Evolutionary conservation across 2,888 invertebrate species (phyloP).

Genomic region (Drosophila demipolita): DNA sequence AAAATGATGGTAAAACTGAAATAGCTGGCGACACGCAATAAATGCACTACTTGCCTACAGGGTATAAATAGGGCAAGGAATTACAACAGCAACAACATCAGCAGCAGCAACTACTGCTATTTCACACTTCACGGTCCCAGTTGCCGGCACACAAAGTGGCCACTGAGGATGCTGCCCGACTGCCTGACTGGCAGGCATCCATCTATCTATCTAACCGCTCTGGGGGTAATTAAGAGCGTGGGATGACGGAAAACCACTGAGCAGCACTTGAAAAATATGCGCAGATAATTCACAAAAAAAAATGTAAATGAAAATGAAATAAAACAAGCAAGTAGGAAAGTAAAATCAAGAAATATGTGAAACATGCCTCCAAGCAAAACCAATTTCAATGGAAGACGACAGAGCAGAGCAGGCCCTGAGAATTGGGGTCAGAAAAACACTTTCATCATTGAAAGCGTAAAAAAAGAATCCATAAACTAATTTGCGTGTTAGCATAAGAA

Average conservation of each 20-base stretch:
- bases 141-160: conserved; percentile 49
- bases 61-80: conserved; percentile 34
- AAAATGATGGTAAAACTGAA: background rate
- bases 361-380: conserved; percentile 60
- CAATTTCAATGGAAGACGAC: conserved; percentile 46
- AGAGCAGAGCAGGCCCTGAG: conserved; percentile 30
- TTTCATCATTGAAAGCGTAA: conserved; percentile 62
- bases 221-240: conserved; percentile 80
- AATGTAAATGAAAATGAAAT: conserved; percentile 10
- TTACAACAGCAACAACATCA: background rate
- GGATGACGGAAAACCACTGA: conserved; percentile 66
- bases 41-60: background rate
- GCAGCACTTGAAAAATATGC: conserved; percentile 61
- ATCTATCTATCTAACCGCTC: conserved; percentile 13
- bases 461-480: conserved; percentile 52
- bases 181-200: conserved; percentile 5
- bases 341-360: conserved; percentile 81
- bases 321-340: conserved; percentile 46
- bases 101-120: background rate
- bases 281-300: conserved; percentile 53
- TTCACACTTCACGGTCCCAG: conserved; percentile 33
- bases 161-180: conserved; percentile 46
- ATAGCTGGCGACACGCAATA: background rate
- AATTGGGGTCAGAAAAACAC: conserved; percentile 78
- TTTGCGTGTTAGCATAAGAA: conserved; percentile 64